Evolutionary conservation across 1,140 invertebrate species (phyloP).

Genomic region (Ceratitis capitata): DNA sequence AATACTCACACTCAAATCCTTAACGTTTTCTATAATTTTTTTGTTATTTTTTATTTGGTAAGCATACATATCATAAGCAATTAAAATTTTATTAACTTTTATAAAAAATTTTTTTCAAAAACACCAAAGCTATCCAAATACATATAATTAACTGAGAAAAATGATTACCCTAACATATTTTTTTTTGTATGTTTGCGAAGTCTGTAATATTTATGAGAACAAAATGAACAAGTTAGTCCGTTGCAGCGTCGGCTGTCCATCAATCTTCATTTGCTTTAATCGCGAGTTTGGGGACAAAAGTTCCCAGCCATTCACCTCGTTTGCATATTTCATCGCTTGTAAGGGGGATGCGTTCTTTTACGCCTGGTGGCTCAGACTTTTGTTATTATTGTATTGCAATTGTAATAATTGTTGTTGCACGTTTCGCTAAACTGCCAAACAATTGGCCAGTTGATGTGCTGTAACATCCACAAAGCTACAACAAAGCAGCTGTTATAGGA

Average conservation of each 20-base stretch:
- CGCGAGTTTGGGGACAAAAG: not conserved
- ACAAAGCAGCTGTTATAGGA: not conserved
- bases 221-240: not conserved
- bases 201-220: not conserved
- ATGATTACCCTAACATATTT: too few species aligned
- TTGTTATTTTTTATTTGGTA: too few species aligned
- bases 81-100: too few species aligned
- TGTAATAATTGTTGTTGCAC: not conserved
- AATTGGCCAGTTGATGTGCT: not conserved
- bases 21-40: too few species aligned
- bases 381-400: not conserved
- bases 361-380: not conserved
- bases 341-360: not conserved
- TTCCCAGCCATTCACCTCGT: not conserved
- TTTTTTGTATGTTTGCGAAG: too few species aligned
- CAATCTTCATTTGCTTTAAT: slow-evolving; percentile 11
- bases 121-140: too few species aligned
- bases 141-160: too few species aligned
- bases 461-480: not conserved
- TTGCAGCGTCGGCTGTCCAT: not conserved
- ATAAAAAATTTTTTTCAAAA: too few species aligned
- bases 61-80: too few species aligned
- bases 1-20: too few species aligned
- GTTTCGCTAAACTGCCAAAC: not conserved
- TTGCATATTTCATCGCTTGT: not conserved